phyloP scores from a whole-genome alignment of 2,888 invertebrate species.

The Drosophila planitibia region DNA sequence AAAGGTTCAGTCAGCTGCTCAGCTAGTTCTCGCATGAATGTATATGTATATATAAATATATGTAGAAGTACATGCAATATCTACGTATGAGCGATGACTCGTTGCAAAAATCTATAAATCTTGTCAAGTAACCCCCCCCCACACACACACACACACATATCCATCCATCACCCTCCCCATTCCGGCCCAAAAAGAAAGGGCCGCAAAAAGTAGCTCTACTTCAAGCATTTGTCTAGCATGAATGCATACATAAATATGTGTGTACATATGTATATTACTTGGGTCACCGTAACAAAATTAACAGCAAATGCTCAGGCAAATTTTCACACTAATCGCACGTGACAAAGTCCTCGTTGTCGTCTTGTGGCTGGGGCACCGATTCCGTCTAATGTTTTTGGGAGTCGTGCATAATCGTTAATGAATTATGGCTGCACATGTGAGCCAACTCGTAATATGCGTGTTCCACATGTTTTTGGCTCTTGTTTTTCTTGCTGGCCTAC shows the following conservation, averaged over 20 bases:
- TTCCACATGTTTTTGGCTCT: slow-evolving; percentile 66
- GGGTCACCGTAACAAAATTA: slow-evolving; percentile 60
- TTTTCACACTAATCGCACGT: slow-evolving; percentile 61
- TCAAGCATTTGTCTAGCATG: slow-evolving; percentile 9
- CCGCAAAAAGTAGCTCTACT: slow-evolving; percentile 15
- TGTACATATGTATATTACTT: slow-evolving; percentile 4
- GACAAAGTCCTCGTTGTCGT: slow-evolving; percentile 24
- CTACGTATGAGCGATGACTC: slow-evolving; percentile 60
- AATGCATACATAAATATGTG: background rate
- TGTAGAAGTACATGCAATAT: slow-evolving; percentile 18
- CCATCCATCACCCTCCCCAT: background rate
- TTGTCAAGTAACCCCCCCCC: slow-evolving; percentile 37
- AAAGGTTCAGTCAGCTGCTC: slow-evolving; percentile 47
- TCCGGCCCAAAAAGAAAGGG: slow-evolving; percentile 4
- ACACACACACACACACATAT: background rate
- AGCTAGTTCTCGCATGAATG: slow-evolving; percentile 14
- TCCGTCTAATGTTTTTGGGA: slow-evolving; percentile 55
- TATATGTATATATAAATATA: slow-evolving; percentile 1
- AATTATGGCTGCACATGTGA: slow-evolving; percentile 65
- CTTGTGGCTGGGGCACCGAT: slow-evolving; percentile 22
- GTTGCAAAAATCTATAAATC: slow-evolving; percentile 71
- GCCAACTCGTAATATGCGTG: slow-evolving; percentile 56
- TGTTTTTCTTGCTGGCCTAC: slow-evolving; percentile 44
- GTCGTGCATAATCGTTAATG: slow-evolving; percentile 79
- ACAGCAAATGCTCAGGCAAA: slow-evolving; percentile 63